These are phyloP conservation scores for Bettongia penicillata DNA, from an alignment of 2,113 vertebrate species.

Conservation along the genomic window DNA sequence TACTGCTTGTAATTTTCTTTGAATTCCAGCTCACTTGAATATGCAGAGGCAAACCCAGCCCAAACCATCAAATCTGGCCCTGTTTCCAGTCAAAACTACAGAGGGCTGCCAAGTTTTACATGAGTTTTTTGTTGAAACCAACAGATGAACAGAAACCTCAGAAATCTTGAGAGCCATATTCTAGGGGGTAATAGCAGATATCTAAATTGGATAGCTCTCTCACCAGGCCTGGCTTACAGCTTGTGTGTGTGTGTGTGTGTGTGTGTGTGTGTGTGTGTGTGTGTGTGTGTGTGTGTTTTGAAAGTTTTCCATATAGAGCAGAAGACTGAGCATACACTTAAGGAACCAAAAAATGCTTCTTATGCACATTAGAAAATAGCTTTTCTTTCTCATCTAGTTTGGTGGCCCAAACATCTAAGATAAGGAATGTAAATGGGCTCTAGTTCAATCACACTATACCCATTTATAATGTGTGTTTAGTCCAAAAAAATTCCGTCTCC, in stretches of 20 bases:
- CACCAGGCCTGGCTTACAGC: neutral
- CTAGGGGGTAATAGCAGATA: neutral
- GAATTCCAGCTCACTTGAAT: constrained; percentile 14
- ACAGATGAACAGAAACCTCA: constrained; percentile 3
- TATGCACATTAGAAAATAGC: constrained; percentile 13
- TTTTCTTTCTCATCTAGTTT: constrained; percentile 34
- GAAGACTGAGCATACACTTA: neutral
- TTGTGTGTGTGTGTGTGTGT: neutral
- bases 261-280: neutral
- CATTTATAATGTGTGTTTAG: constrained; percentile 35
- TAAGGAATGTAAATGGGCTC: constrained; percentile 45
- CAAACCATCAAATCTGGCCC: neutral
- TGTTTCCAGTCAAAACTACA: neutral
- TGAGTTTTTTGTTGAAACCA: neutral
- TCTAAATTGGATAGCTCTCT: neutral
- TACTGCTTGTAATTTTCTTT: constrained; percentile 4
- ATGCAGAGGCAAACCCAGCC: constrained; percentile 45
- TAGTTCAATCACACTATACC: constrained; percentile 47
- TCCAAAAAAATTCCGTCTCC: constrained; percentile 63
- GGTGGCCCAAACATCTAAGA: constrained; percentile 38
- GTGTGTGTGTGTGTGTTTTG: too few species aligned
- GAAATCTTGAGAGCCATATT: neutral
- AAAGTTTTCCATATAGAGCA: neutral
- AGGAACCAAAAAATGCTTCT: neutral
- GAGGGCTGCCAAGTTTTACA: neutral